Percentiles rank a stretch among this genome's conserved stretches.
These are phyloP conservation scores for Molorchus minor DNA, from an alignment of 2,888 invertebrate species.

Conservation along the genomic window DNA sequence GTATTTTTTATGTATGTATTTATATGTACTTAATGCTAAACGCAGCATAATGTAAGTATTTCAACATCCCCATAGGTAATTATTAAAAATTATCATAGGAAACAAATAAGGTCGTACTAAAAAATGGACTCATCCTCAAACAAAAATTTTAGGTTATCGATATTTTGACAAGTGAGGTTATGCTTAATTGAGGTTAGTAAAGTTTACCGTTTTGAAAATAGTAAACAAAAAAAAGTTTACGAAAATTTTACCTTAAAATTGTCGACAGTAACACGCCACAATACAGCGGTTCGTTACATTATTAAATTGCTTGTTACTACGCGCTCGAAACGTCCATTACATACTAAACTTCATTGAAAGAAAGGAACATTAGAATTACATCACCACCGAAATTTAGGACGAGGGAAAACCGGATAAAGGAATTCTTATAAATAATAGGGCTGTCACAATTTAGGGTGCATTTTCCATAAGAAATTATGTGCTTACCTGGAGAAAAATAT, in stretches of 20 bases:
- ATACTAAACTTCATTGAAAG: slow-evolving; percentile 44
- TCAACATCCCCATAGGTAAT: no score
- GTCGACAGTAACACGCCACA: slow-evolving; percentile 25
- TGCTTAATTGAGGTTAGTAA: slow-evolving; percentile 61
- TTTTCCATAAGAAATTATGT: slow-evolving; percentile 32
- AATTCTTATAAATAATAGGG: no score
- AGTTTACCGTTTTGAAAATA: slow-evolving; percentile 58
- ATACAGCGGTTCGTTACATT: slow-evolving; percentile 21
- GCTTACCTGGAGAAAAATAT: slow-evolving; percentile 55
- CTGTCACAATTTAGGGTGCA: no score
- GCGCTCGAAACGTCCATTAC: slow-evolving; percentile 55
- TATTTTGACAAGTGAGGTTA: slow-evolving; percentile 64
- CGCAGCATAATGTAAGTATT: no score
- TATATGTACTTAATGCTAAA: no score
- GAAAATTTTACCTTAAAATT: slow-evolving; percentile 6
- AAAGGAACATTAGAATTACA: slow-evolving; percentile 57
- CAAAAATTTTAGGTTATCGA: slow-evolving; percentile 53
- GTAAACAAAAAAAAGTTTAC: slow-evolving; percentile 57
- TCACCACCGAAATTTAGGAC: slow-evolving; percentile 48
- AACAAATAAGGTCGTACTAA: not conserved
- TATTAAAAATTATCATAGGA: no score
- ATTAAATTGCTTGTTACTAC: slow-evolving; percentile 43
- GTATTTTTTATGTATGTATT: no score
- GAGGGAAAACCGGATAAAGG: no score
- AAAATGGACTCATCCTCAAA: slow-evolving; percentile 28